phyloP scores from a whole-genome alignment of 1,140 invertebrate genomes.

The Cheumatopsyche charites region DNA sequence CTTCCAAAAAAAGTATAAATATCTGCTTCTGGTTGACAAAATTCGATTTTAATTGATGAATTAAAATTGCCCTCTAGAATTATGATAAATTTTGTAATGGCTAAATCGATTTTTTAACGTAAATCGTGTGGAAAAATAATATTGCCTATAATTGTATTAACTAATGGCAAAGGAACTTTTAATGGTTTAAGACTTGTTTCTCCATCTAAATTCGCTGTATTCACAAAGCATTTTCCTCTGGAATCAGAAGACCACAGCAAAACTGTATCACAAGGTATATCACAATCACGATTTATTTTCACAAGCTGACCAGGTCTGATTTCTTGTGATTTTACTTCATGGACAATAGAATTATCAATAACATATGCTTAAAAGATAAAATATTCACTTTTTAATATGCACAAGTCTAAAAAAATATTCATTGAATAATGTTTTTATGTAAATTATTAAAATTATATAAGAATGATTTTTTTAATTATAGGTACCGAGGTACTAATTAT shows the following conservation, averaged over 20 bases:
- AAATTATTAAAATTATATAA: no score
- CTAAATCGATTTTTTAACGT: no score
- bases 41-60: slow-evolving; percentile 69
- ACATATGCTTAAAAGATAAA: slow-evolving; percentile 64
- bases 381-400: background rate
- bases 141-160: slow-evolving; percentile 56
- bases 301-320: slow-evolving; percentile 78
- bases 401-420: no score
- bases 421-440: no score
- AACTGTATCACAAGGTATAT: slow-evolving; percentile 83
- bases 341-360: slow-evolving; percentile 64
- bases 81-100: no score
- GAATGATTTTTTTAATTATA: no score
- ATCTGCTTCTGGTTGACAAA: slow-evolving; percentile 71
- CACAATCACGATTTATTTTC: slow-evolving; percentile 69
- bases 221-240: slow-evolving; percentile 96
- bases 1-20: slow-evolving; percentile 82
- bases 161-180: slow-evolving; percentile 58
- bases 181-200: slow-evolving; percentile 98
- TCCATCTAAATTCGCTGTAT: slow-evolving; percentile 98
- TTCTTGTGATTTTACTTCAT: slow-evolving; percentile 63
- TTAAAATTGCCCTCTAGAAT: slow-evolving; percentile 53
- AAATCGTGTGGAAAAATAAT: no score
- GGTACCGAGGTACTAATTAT: no score
- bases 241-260: slow-evolving; percentile 84